Conservation (phyloP, 1,140 invertebrate genomes). For the Orchesella cincta region DNA sequence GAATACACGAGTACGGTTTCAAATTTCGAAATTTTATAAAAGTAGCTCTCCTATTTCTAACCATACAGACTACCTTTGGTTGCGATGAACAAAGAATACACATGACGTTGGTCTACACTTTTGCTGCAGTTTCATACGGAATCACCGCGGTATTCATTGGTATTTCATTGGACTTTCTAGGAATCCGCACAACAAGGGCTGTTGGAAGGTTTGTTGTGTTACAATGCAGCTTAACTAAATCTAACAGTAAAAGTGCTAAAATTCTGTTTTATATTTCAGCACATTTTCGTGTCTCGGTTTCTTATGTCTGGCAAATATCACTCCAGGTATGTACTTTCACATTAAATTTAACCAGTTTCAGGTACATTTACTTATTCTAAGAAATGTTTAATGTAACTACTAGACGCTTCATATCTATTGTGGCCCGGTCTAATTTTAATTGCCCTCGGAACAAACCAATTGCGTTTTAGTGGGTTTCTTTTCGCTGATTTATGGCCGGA, state of each 20-base stretch:
- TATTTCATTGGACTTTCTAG: slow-evolving; percentile 40
- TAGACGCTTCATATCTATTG: slow-evolving; percentile 36
- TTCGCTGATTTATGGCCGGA: slow-evolving; percentile 41
- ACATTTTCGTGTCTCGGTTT: slow-evolving; percentile 36
- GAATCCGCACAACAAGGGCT: slow-evolving; percentile 38
- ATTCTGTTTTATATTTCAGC: slow-evolving; percentile 22
- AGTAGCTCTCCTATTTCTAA: too few species aligned
- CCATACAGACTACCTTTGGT: not conserved
- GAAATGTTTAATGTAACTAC: too few species aligned
- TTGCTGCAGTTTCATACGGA: slow-evolving; percentile 40
- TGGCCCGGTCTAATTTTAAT: slow-evolving; percentile 47
- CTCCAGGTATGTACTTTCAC: slow-evolving; percentile 33
- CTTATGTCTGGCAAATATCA: slow-evolving; percentile 39
- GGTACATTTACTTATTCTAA: not conserved
- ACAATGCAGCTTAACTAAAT: too few species aligned
- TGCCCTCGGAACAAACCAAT: slow-evolving; percentile 40
- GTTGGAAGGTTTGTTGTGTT: slow-evolving; percentile 46
- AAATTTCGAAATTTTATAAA: too few species aligned
- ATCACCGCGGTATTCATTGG: slow-evolving; percentile 43
- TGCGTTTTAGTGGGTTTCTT: slow-evolving; percentile 41
- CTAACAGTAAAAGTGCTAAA: too few species aligned
- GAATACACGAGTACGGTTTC: too few species aligned
- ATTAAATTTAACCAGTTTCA: not conserved
- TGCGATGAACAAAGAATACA: slow-evolving; percentile 25
- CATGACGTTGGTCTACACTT: slow-evolving; percentile 41